Conservation (phyloP, 1,140 invertebrate genomes). For the Pogonognathellus flavescens region DNA sequence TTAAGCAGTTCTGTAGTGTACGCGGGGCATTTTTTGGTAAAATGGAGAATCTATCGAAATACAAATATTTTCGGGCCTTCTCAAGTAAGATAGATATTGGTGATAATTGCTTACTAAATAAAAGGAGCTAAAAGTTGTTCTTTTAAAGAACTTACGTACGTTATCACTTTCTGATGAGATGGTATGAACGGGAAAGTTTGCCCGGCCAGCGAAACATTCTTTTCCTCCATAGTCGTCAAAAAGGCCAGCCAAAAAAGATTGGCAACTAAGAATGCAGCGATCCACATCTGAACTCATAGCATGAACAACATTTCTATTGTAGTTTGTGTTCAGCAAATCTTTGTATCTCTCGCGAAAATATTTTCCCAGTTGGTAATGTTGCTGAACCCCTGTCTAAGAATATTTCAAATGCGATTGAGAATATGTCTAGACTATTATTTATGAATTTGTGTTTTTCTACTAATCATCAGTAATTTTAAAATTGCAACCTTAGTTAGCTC, state of each 20-base stretch:
- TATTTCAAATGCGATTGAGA: neutral
- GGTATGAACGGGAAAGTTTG: neutral
- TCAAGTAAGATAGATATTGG: neutral
- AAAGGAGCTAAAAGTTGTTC: neutral
- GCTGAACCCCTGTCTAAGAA: slow-evolving; percentile 80
- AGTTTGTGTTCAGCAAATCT: slow-evolving; percentile 75
- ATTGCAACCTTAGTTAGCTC: slow-evolving; percentile 79
- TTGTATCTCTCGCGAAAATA: slow-evolving; percentile 80
- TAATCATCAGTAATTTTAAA: slow-evolving; percentile 70
- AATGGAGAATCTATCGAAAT: slow-evolving; percentile 18
- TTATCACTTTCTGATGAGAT: neutral
- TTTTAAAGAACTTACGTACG: neutral
- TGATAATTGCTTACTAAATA: neutral
- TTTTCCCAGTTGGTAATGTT: slow-evolving; percentile 82
- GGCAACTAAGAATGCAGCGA: slow-evolving; percentile 85
- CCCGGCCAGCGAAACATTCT: neutral
- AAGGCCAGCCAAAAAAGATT: neutral
- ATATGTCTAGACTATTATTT: slow-evolving; percentile 41
- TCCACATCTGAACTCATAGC: slow-evolving; percentile 84
- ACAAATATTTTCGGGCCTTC: no score
- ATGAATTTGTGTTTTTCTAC: neutral
- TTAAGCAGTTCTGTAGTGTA: neutral
- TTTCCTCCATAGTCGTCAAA: no score
- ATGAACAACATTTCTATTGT: slow-evolving; percentile 77
- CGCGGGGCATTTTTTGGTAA: neutral